phyloP scores from a whole-genome alignment of 2,888 invertebrate species.

The Ormyrus pomaceus region DNA sequence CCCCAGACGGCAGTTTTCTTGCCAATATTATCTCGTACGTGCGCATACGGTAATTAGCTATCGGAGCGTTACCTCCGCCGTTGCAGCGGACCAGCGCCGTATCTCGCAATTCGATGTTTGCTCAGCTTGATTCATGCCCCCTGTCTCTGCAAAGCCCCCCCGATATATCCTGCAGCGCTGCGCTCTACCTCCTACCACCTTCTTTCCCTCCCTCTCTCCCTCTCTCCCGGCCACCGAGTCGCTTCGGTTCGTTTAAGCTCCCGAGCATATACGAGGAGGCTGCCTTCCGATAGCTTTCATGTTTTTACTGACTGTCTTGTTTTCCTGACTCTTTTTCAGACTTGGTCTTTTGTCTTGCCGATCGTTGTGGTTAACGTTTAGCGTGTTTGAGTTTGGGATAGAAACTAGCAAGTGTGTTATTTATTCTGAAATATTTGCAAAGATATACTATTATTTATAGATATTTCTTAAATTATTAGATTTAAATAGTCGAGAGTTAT shows the following conservation, averaged over 20 bases:
- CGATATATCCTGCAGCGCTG: slow-evolving; percentile 10
- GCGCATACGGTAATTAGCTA: slow-evolving; percentile 62
- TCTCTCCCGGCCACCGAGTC: background rate
- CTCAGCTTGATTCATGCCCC: slow-evolving; percentile 75
- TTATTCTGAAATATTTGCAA: no score
- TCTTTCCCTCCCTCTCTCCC: background rate
- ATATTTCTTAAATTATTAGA: no score
- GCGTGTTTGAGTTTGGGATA: no score
- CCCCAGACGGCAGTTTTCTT: slow-evolving; percentile 8
- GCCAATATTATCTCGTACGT: slow-evolving; percentile 38
- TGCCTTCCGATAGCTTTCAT: no score
- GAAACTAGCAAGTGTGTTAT: no score
- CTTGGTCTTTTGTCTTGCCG: no score
- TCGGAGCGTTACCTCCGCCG: slow-evolving; percentile 35
- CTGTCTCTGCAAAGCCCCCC: slow-evolving; percentile 53
- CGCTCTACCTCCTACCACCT: background rate
- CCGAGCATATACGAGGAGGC: no score
- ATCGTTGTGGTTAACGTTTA: no score
- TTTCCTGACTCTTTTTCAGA: no score
- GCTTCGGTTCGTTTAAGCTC: background rate
- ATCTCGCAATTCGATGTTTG: slow-evolving; percentile 75
- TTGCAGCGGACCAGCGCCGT: slow-evolving; percentile 58
- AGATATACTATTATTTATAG: no score
- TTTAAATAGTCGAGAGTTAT: no score
- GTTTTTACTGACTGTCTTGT: no score